Evolutionary conservation across 2,113 vertebrate species (phyloP).

Genomic region (Carlito syrichta): DNA sequence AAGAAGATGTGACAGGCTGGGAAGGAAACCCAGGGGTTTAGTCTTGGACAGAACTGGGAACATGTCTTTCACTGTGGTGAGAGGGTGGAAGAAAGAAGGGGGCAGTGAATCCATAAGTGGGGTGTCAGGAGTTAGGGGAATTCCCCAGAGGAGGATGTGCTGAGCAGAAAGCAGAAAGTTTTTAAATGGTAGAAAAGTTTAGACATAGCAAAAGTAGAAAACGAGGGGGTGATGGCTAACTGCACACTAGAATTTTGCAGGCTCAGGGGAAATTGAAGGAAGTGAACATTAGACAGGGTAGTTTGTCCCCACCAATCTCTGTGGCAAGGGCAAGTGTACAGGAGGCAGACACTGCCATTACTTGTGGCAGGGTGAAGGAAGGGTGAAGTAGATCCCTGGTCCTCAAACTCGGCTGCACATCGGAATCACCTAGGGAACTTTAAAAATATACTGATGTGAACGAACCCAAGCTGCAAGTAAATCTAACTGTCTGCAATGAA

Average conservation of each 20-base stretch:
- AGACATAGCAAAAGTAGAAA: not conserved
- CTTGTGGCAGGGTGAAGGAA: not conserved
- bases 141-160: too few relatives aligned
- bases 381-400: not conserved
- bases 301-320: not conserved
- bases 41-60: not conserved
- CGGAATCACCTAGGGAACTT: not conserved
- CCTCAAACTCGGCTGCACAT: not conserved
- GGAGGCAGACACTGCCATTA: not conserved
- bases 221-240: fast-evolving
- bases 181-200: not conserved
- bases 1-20: not conserved
- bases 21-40: too few relatives aligned
- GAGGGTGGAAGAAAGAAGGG: not conserved
- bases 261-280: not conserved
- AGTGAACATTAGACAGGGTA: not conserved
- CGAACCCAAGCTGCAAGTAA: too few relatives aligned
- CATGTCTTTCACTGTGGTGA: not conserved
- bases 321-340: too few relatives aligned
- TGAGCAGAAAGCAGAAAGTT: not conserved
- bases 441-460: too few relatives aligned
- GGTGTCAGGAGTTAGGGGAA: not conserved
- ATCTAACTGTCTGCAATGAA: too few relatives aligned
- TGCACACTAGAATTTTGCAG: not conserved
- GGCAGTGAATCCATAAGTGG: not conserved